A percentile compares a stretch with the other conserved stretches of the same genome.
Conservation (phyloP, 1,140 invertebrate species). For the Sitobion miscanthi region DNA sequence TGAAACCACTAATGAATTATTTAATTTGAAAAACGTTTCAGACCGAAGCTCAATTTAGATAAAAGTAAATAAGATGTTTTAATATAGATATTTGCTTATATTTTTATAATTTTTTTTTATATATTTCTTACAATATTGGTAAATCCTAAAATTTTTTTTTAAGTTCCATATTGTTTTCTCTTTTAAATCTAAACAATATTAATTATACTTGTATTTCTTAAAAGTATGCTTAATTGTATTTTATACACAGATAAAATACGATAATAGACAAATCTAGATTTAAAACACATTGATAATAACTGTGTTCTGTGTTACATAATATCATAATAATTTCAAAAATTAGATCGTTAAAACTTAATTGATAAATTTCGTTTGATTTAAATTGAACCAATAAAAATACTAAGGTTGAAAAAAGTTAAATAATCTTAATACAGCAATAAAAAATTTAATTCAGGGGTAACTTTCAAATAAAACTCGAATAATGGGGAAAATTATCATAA, state of each 20-base stretch:
- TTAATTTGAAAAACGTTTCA: background rate
- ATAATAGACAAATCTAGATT: background rate
- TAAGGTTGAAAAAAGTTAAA: background rate
- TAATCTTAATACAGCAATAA: background rate
- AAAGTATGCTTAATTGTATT: background rate
- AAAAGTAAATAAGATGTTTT: background rate
- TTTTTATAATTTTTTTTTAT: background rate
- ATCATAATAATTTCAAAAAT: background rate
- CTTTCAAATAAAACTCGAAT: background rate
- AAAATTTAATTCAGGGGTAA: background rate
- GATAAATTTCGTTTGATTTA: background rate
- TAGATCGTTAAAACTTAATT: background rate
- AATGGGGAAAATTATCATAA: conserved; percentile 32
- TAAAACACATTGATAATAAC: background rate
- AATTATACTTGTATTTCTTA: background rate
- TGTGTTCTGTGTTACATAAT: background rate
- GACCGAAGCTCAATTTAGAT: background rate
- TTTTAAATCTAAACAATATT: background rate
- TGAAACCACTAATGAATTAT: background rate
- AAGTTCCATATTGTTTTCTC: background rate
- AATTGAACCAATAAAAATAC: conserved; percentile 17
- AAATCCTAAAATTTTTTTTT: background rate
- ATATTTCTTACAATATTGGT: background rate
- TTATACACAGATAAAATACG: background rate
- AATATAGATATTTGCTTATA: background rate